Percentiles rank a stretch among this genome's conserved stretches.
Conservation (phyloP, 1,140 invertebrate species). For the Gryon sp. region DNA sequence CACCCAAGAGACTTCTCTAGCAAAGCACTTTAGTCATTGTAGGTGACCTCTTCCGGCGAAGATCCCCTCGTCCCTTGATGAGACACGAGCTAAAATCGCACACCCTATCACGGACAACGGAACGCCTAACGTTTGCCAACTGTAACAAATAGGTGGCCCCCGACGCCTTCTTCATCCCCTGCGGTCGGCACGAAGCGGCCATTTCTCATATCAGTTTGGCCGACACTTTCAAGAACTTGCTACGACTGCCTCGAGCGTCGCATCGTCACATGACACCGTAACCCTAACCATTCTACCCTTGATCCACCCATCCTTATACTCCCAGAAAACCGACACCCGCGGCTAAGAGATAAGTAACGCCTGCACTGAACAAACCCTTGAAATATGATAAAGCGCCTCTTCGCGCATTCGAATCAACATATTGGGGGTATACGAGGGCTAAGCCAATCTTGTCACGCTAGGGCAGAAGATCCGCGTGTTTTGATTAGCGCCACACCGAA, state of each 20-base stretch:
- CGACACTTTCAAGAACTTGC: conserved; percentile 78
- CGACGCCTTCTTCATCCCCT: conserved; percentile 71
- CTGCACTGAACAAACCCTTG: conserved; percentile 73
- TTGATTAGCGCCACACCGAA: conserved; percentile 51
- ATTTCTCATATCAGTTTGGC: conserved; percentile 79
- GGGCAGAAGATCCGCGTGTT: conserved; percentile 50
- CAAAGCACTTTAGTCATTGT: conserved; percentile 30
- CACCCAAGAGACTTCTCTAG: background rate
- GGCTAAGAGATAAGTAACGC: conserved; percentile 73
- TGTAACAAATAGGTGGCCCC: conserved; percentile 73
- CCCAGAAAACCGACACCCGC: conserved; percentile 58
- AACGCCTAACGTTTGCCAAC: conserved; percentile 70
- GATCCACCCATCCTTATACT: conserved; percentile 18
- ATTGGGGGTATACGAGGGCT: conserved; percentile 44
- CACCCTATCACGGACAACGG: conserved; percentile 63
- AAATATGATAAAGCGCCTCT: conserved; percentile 68
- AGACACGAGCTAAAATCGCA: conserved; percentile 55
- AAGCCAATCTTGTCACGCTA: conserved; percentile 28
- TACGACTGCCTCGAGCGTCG: conserved; percentile 69
- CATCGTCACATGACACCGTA: conserved; percentile 73
- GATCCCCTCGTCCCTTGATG: conserved; percentile 44
- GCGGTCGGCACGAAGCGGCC: conserved; percentile 77
- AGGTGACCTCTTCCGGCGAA: conserved; percentile 51
- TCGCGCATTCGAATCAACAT: conserved; percentile 54
- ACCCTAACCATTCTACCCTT: conserved; percentile 57